Evolutionary conservation across 2,888 invertebrate species (phyloP).

Genomic region (Lydus trimaculatus): DNA sequence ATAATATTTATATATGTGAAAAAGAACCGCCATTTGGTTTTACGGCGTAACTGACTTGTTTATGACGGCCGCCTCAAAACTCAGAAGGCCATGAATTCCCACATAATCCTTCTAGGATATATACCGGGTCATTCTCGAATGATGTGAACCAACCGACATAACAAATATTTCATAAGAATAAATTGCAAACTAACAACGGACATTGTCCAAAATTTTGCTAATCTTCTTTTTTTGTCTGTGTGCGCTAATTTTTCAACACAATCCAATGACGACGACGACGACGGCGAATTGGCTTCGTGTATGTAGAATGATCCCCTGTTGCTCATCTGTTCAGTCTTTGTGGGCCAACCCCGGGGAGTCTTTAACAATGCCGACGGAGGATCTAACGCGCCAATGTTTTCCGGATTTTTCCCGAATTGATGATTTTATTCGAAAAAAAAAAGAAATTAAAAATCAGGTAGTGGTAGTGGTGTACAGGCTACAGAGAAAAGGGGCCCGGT

Average conservation of each 20-base stretch:
- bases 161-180: background rate
- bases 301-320: background rate
- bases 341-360: background rate
- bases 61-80: constrained; percentile 56
- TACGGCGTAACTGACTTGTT: constrained; percentile 60
- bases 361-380: background rate
- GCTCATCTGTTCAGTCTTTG: background rate
- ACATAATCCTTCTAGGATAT: constrained; percentile 38
- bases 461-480: no score
- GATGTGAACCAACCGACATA: background rate
- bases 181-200: background rate
- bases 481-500: background rate
- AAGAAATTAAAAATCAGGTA: background rate
- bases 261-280: no score
- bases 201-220: no score
- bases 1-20: constrained; percentile 63
- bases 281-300: background rate
- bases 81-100: constrained; percentile 49
- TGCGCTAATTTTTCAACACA: background rate
- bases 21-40: constrained; percentile 58
- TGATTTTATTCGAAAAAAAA: no score
- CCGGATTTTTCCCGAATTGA: no score
- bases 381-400: no score
- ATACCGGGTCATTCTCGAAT: constrained; percentile 1
- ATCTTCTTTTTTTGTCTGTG: no score